A percentile compares a stretch with the other conserved stretches of the same genome.
Conservation (phyloP, 92 coral and sea anemone species). For the Epizoanthus stellaris region DNA sequence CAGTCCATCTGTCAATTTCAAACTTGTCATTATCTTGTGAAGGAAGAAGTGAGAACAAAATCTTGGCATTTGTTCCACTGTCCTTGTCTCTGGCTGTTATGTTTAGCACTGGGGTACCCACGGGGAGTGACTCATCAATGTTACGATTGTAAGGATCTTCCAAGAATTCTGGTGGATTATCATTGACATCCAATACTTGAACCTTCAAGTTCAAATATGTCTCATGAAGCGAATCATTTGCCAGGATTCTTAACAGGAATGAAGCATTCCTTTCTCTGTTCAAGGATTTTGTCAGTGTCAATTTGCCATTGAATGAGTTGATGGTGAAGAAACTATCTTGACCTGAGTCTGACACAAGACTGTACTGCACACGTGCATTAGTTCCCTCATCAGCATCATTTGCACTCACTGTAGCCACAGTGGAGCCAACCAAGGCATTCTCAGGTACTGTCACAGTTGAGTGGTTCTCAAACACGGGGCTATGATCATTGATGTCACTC, state of each 20-base stretch:
- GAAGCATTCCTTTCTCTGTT: slow-evolving; percentile 74
- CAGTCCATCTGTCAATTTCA: slow-evolving; percentile 73
- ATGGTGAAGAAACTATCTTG: slow-evolving; percentile 66
- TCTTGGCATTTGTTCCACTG: slow-evolving; percentile 79
- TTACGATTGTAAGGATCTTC: slow-evolving; percentile 52
- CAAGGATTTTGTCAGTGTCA: slow-evolving; percentile 62
- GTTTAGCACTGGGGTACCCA: slow-evolving; percentile 75
- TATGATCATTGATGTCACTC: slow-evolving; percentile 84
- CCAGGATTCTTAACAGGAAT: slow-evolving; percentile 68
- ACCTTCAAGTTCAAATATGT: slow-evolving; percentile 65
- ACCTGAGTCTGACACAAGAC: slow-evolving; percentile 59
- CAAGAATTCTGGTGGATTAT: slow-evolving; percentile 81
- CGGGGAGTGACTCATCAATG: slow-evolving; percentile 65
- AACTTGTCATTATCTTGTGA: slow-evolving; percentile 72
- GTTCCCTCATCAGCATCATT: slow-evolving; percentile 68
- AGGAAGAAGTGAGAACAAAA: slow-evolving; percentile 72
- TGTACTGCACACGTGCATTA: slow-evolving; percentile 64
- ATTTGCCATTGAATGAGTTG: slow-evolving; percentile 63
- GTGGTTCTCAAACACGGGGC: slow-evolving; percentile 75
- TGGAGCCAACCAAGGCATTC: slow-evolving; percentile 66
- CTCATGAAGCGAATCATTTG: slow-evolving; percentile 72
- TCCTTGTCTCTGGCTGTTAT: slow-evolving; percentile 86
- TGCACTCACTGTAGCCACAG: slow-evolving; percentile 69
- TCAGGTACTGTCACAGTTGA: slow-evolving; percentile 73
- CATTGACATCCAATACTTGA: slow-evolving; percentile 80